Base-by-base conservation (phyloP, 2,113 vertebrate species). In the Carassius carassius region DNA sequence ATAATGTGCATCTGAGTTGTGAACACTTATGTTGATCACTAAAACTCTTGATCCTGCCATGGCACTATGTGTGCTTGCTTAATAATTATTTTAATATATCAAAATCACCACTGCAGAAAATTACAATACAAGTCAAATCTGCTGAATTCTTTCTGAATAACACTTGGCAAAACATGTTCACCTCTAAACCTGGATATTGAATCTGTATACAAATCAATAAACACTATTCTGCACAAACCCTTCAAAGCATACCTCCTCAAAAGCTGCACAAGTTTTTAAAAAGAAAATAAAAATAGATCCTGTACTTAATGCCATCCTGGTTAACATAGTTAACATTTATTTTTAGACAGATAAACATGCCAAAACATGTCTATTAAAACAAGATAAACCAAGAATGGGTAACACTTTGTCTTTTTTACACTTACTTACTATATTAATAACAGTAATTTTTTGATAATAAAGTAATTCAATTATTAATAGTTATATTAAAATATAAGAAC, bases 1-100 rank as follows among this genome's bases (percentile, higher is more conserved):
- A 80, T 47, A 37, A 47, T 79, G 58, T 63, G 37, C 77, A 79
- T 79, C 19, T 19, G n/a, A 44, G 14, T 79, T 32, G 13, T 78
- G 35, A 62, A 78, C 54, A 41, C 21, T 23, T 21, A 62, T 44
- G 35, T 62, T 62, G 9, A 78, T 16, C n/a, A 60, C 29, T 3
- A 62, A 62, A 79, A 25, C 58, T 79, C 37, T 44, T 44, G n/a
- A 41, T 41, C 12, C 76, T 63, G 35, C 12, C 8, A 63, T 47
- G 32, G 13, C 54, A 21, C 35, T 16, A 13, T 69, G 12, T 4
- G 11, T 11, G 12, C 41, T 5, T 41, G 5, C 21, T 41, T 21
- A 1, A 41, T 9, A 25, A 47, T 32, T 7, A 5, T 8, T 3
- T 51, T 75, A 4, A 47, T n/a, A 63, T 17, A 47, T 78, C 2